Base-by-base conservation (phyloP, 2,888 invertebrate species). In the Drosophila kambysellisi region DNA sequence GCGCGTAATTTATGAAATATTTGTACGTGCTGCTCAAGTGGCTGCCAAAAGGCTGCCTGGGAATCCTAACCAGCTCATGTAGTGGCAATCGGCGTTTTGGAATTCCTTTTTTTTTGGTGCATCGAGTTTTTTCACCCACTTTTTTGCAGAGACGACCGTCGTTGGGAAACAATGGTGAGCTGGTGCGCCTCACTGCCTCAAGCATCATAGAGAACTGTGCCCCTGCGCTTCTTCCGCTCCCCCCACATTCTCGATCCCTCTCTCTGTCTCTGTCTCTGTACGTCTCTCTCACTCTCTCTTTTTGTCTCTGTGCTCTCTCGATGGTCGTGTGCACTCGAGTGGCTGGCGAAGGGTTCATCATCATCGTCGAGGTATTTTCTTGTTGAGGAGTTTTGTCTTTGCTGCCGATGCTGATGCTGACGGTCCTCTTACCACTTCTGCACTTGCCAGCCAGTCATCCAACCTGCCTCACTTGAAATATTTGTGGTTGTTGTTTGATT, bases 401-500 rank as follows among this genome's bases (percentile, higher is more conserved):
- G 62, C 76, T n/a, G 29, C 56, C 43, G 54, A 54, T 56, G 39
- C 46, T 39, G 12, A 50, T 63, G 37, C 53, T 57, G 12, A 35
- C 62, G 35, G 52, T 50, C 15, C 54, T 52, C 12, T 60, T 66
- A 48, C 51, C 46, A 35, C 46, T 52, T 43, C 73, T 75, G 79
- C 88, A 84, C 82, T 82, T 84, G 79, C 85, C 82, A 83, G 77
- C 66, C 81, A 81, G 66, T 54, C 82, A 79, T 65, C 81, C 84
- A 84, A 59, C 88, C 86, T 75, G 78, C 77, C 87, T 69, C 87
- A 86, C 85, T 85, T 85, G 90, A 85, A 90, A 90, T 88, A 88
- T 85, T 81, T 85, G 85, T 88, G 85, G 85, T 90, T 90, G 85
- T 86, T 85, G 87, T 88, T 85, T 90, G 85, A 86, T 85, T 85